Evolutionary conservation across 2,888 invertebrate genomes (phyloP).

Genomic region (Malachius bipustulatus): DNA sequence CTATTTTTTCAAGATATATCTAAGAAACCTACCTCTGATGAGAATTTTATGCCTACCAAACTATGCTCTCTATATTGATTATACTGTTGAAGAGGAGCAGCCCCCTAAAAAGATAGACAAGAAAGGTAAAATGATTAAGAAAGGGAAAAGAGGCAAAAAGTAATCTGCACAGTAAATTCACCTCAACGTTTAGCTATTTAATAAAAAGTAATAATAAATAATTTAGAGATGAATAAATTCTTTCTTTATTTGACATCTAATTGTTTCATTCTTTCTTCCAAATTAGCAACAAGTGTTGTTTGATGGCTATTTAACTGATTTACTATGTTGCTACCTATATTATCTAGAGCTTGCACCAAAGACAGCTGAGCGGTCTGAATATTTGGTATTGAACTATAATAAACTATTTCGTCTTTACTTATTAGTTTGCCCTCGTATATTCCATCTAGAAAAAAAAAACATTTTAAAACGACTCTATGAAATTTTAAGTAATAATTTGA

Average conservation of each 20-base stretch:
- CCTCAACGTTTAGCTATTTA: too few species aligned
- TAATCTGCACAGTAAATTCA: too few species aligned
- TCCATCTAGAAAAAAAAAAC: conserved; percentile 46
- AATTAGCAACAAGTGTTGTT: conserved; percentile 50
- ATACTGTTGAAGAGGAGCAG: conserved; percentile 23
- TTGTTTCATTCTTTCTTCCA: conserved; percentile 46
- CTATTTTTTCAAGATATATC: conserved; percentile 31
- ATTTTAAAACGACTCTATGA: conserved; percentile 4
- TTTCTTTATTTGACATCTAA: conserved; percentile 22
- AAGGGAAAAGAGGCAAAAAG: conserved; percentile 11
- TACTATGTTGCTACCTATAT: conserved; percentile 51
- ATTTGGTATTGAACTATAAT: conserved; percentile 53
- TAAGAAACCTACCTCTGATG: conserved; percentile 33
- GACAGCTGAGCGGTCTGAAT: conserved; percentile 53
- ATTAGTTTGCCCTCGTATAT: conserved; percentile 58
- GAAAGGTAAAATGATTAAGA: conserved; percentile 14
- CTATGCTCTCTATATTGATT: conserved; percentile 29
- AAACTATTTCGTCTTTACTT: conserved; percentile 54
- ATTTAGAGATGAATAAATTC: conserved; percentile 6
- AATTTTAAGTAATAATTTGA: neutral
- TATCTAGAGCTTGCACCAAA: conserved; percentile 56
- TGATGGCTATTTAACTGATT: conserved; percentile 57
- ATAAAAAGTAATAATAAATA: too few species aligned
- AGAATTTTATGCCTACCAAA: conserved; percentile 31
- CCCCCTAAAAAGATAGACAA: conserved; percentile 13